Evolutionary conservation across 2,888 invertebrate genomes (phyloP).

Genomic region (Acanthosepion lycidas): DNA sequence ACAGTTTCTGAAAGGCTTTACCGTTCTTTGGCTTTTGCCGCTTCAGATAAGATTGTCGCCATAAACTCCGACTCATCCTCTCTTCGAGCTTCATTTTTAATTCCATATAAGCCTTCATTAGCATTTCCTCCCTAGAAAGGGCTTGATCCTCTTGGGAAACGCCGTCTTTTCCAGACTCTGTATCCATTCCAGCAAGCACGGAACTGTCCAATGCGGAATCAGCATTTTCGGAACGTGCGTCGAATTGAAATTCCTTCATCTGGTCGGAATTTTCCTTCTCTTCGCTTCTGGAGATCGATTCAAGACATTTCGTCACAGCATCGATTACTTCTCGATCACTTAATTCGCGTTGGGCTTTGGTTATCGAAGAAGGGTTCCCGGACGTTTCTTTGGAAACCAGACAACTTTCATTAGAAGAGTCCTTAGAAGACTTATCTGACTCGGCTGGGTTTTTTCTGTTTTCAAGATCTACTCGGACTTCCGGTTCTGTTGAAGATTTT

Average conservation of each 20-base stretch:
- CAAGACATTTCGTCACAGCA: not conserved
- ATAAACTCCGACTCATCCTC: not conserved
- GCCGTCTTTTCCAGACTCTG: not conserved
- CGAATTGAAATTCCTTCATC: not conserved
- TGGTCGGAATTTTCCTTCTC: not conserved
- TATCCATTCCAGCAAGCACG: not conserved
- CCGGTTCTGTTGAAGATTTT: not conserved
- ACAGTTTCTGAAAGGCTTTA: not conserved
- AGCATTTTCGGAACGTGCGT: not conserved
- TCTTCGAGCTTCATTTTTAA: slow-evolving; percentile 33
- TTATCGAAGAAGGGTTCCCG: not conserved
- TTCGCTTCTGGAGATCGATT: not conserved
- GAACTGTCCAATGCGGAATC: not conserved
- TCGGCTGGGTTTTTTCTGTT: not conserved
- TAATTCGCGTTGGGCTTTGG: not conserved
- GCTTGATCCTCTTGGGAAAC: not conserved
- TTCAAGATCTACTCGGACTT: not conserved
- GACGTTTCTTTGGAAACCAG: not conserved
- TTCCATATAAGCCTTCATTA: slow-evolving; percentile 36
- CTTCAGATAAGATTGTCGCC: not conserved
- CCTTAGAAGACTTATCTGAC: not conserved
- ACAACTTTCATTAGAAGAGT: not conserved
- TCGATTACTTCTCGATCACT: not conserved
- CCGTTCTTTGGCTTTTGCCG: not conserved
- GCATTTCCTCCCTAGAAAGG: not conserved